phyloP scores from a whole-genome alignment of 2,797 vertebrate genomes.

The Darevskia nairensis region DNA sequence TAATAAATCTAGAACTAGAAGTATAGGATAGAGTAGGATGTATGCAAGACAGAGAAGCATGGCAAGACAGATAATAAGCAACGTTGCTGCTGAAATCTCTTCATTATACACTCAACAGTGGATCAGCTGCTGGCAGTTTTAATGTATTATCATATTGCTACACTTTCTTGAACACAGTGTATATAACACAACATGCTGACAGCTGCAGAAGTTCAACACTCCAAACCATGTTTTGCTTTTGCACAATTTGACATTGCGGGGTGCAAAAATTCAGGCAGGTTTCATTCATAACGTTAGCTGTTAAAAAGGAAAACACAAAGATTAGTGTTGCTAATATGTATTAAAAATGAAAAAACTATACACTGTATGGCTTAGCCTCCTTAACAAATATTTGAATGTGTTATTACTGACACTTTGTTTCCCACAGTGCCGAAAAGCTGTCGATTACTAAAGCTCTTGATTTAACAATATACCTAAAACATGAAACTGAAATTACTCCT shows the following conservation, averaged over 20 bases:
- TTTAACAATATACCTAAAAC: constrained; percentile 88
- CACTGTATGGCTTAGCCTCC: neutral
- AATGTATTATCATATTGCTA: neutral
- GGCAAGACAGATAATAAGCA: neutral
- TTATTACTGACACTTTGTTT: constrained; percentile 14
- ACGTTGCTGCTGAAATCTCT: neutral
- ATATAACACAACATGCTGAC: neutral
- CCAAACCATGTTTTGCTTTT: neutral
- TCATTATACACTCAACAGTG: neutral
- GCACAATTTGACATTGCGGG: no score
- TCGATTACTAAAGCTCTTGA: constrained; percentile 89
- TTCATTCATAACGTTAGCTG: neutral
- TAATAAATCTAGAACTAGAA: neutral
- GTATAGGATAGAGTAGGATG: neutral
- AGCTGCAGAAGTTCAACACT: neutral
- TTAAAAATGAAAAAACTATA: neutral
- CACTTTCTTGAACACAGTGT: neutral
- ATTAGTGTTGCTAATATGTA: neutral
- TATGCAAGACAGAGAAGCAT: neutral
- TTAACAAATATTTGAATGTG: neutral
- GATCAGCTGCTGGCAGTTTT: neutral
- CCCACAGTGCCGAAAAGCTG: constrained; percentile 82
- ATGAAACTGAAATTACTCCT: constrained; percentile 87
- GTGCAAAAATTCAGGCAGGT: neutral
- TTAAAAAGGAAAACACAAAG: neutral